Percentiles rank a stretch among this genome's conserved stretches.
These are phyloP conservation scores for Chironomus tepperi DNA, from an alignment of 1,140 invertebrate species.

Conservation along the genomic window DNA sequence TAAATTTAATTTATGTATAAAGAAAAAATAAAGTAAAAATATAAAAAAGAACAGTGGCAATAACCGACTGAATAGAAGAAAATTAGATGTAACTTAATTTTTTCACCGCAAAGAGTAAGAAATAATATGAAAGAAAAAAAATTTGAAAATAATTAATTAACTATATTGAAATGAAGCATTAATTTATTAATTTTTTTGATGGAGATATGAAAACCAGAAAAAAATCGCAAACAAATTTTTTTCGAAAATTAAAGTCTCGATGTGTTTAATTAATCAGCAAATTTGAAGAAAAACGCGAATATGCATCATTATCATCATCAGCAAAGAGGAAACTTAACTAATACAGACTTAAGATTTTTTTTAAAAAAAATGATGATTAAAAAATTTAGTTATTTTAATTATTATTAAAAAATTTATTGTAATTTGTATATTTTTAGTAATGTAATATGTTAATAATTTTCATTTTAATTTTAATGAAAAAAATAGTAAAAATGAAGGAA, in stretches of 20 bases:
- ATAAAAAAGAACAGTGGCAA: constrained; percentile 22
- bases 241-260: not conserved
- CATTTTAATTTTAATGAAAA: too few relatives aligned
- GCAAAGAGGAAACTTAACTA: constrained; percentile 7
- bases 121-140: not conserved
- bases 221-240: constrained; percentile 20
- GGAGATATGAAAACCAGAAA: constrained; percentile 27
- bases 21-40: not conserved
- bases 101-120: constrained; percentile 13
- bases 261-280: constrained; percentile 14
- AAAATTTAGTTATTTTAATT: constrained; percentile 9
- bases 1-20: constrained; percentile 24
- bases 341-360: constrained; percentile 9
- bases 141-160: not conserved
- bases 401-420: constrained; percentile 3
- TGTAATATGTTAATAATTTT: too few relatives aligned
- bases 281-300: not conserved
- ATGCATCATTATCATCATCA: constrained; percentile 1
- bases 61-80: constrained; percentile 24
- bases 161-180: not conserved
- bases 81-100: constrained; percentile 23
- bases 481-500: too few relatives aligned
- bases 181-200: constrained; percentile 22
- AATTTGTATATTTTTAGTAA: not conserved
- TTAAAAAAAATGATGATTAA: constrained; percentile 15